A percentile compares a stretch with the other conserved stretches of the same genome.
Evolutionary conservation across 2,888 invertebrate species (phyloP).

Genomic region (Leucophenga montana): DNA sequence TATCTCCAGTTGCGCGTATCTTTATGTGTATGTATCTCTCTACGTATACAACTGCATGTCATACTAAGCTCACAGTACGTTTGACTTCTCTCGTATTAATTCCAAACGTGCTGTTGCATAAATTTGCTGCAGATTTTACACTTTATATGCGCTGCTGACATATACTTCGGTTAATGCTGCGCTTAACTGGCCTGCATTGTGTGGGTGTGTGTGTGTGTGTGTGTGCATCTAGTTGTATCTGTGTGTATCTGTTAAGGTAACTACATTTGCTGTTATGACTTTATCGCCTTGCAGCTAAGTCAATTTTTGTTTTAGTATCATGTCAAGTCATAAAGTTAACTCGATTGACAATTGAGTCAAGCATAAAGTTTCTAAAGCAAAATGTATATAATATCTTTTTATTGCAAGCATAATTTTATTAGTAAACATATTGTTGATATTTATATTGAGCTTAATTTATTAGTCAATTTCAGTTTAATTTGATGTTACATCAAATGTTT

Average conservation of each 20-base stretch:
- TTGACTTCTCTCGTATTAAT: conserved; percentile 1
- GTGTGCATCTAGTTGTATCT: background rate
- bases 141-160: background rate
- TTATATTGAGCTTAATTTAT: too few species aligned
- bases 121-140: background rate
- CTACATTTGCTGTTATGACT: background rate
- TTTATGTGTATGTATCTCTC: background rate
- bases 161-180: background rate
- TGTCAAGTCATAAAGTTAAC: conserved; percentile 13
- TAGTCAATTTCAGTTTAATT: too few species aligned
- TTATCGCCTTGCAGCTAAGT: conserved; percentile 15
- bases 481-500: too few species aligned
- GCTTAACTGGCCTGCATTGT: background rate
- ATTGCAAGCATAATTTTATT: too few species aligned
- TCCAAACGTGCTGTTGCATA: conserved; percentile 19
- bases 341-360: background rate
- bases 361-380: background rate
- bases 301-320: background rate
- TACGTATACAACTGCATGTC: background rate
- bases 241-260: background rate
- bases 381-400: background rate
- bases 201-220: background rate
- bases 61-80: background rate
- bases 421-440: too few species aligned
- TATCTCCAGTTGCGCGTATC: background rate